Percentiles rank a stretch among this genome's conserved stretches.
These are phyloP conservation scores for Apeltes quadracus DNA, from an alignment of 2,113 vertebrate species.

Conservation along the genomic window DNA sequence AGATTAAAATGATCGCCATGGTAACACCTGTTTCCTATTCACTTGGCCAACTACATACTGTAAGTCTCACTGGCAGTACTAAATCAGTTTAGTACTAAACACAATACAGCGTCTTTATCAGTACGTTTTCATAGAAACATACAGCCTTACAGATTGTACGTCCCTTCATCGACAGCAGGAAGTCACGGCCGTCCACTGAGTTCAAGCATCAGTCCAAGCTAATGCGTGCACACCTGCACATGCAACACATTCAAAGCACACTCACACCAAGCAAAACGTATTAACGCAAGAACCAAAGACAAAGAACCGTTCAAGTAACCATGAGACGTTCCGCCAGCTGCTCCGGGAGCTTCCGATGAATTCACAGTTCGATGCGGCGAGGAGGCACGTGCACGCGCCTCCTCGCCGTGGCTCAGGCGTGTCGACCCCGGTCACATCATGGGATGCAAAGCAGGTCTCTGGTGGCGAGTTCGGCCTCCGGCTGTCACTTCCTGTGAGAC, in stretches of 20 bases:
- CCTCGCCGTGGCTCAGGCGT: fast-evolving
- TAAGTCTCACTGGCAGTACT: too few relatives aligned
- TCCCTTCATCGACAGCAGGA: constrained; percentile 23
- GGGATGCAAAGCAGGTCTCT: background rate
- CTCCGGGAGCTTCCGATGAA: constrained; percentile 21
- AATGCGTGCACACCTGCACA: background rate
- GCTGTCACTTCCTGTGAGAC: constrained; percentile 57
- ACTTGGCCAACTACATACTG: constrained; percentile 1
- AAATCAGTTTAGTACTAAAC: constrained; percentile 27
- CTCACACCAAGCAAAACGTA: constrained; percentile 17
- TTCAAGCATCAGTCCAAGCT: background rate
- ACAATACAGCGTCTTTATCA: constrained; percentile 26
- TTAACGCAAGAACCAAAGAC: background rate
- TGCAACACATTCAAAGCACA: constrained; percentile 2
- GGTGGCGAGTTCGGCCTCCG: background rate
- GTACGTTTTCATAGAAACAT: constrained; percentile 45
- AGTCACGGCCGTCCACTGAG: constrained; percentile 37
- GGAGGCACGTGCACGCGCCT: constrained; percentile 3
- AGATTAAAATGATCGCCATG: background rate
- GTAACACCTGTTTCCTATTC: constrained; percentile 7
- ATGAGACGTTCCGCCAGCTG: constrained; percentile 37
- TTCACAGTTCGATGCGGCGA: constrained; percentile 36
- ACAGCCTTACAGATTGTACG: constrained; percentile 35
- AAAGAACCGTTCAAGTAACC: constrained; percentile 54
- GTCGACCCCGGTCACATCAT: background rate